Conservation (phyloP, 2,888 invertebrate genomes). For the Hyles lineata region DNA sequence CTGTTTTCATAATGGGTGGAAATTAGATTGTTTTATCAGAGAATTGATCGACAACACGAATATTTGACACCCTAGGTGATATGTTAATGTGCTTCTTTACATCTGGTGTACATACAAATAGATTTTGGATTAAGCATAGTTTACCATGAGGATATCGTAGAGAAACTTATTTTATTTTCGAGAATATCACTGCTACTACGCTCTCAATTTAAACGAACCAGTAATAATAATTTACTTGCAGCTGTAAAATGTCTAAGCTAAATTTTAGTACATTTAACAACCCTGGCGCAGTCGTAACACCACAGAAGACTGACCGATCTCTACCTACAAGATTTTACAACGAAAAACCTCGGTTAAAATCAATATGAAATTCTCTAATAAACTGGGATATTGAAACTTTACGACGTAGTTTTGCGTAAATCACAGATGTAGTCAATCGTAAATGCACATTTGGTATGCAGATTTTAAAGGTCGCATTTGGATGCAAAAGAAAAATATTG, state of each 20-base stretch:
- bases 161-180: too few species aligned
- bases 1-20: too few species aligned
- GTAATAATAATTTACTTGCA: too few species aligned
- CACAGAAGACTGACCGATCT: constrained; percentile 16
- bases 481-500: not conserved
- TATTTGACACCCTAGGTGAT: too few species aligned
- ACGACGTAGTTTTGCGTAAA: constrained; percentile 5
- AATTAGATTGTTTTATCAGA: too few species aligned
- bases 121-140: too few species aligned
- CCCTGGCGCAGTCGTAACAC: constrained; percentile 2
- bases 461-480: not conserved
- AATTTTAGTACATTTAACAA: not conserved
- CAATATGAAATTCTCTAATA: constrained; percentile 29
- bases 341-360: constrained; percentile 26
- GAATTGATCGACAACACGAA: too few species aligned
- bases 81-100: too few species aligned
- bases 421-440: not conserved
- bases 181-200: too few species aligned
- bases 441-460: constrained; percentile 6
- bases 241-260: not conserved
- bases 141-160: too few species aligned
- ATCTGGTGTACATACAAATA: too few species aligned
- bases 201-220: too few species aligned
- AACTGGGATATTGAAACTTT: constrained; percentile 24
- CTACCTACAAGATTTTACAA: constrained; percentile 22